phyloP scores from a whole-genome alignment of 2,113 vertebrate genomes.

The Lagopus leucura region DNA sequence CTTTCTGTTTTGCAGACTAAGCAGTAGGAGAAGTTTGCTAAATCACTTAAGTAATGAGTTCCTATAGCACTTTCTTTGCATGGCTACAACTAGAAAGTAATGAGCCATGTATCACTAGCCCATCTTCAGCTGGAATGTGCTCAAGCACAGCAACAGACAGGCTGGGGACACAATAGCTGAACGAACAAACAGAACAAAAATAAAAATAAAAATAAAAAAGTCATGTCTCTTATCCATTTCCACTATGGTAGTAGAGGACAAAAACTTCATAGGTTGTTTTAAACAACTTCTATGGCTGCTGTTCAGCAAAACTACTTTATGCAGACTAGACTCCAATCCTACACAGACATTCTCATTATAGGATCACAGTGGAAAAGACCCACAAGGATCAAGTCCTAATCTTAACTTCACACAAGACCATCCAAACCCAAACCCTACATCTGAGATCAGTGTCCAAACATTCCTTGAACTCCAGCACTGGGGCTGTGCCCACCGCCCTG shows the following conservation, averaged over 20 bases:
- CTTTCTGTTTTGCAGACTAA: background rate
- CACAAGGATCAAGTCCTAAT: background rate
- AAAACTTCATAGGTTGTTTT: background rate
- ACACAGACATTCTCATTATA: accelerated
- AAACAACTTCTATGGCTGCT: background rate
- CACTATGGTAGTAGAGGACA: background rate
- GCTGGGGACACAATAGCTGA: background rate
- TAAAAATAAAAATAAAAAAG: background rate
- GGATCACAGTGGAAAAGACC: background rate
- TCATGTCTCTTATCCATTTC: background rate
- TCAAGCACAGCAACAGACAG: background rate
- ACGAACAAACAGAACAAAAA: background rate
- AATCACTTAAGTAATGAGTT: background rate
- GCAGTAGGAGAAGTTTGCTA: conserved; percentile 23
- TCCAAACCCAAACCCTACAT: background rate
- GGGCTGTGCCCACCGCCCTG: background rate
- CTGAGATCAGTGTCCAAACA: background rate
- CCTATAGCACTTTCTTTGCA: conserved; percentile 8
- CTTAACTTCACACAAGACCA: background rate
- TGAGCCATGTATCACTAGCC: background rate
- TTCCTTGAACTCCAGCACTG: background rate
- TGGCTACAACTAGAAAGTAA: conserved; percentile 27
- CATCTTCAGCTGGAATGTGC: background rate
- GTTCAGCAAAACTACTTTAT: background rate
- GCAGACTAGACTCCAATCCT: accelerated